Conservation (phyloP, 2,888 invertebrate species). For the Alviniconcha strummeri region DNA sequence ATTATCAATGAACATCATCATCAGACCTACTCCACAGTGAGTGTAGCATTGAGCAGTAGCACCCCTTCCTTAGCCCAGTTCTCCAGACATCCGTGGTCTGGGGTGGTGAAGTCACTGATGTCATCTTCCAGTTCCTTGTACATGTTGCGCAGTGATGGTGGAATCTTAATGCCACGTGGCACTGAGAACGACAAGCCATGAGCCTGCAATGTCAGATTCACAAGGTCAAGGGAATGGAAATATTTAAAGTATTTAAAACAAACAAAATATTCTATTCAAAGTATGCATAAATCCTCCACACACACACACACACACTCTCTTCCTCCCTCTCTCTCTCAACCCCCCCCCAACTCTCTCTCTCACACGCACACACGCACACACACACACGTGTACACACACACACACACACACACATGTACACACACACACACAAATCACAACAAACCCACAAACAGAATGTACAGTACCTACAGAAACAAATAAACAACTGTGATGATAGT, state of each 20-base stretch:
- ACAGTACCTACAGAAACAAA: too few species aligned
- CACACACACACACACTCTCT: too few species aligned
- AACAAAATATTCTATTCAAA: neutral
- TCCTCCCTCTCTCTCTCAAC: too few species aligned
- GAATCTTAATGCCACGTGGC: constrained; percentile 53
- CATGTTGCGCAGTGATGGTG: constrained; percentile 69
- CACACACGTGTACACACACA: too few species aligned
- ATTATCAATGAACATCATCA: too few species aligned
- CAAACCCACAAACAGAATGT: too few species aligned
- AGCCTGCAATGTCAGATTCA: constrained; percentile 52
- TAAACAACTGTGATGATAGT: too few species aligned
- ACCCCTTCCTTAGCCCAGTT: constrained; percentile 68
- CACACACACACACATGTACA: too few species aligned
- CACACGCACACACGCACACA: too few species aligned
- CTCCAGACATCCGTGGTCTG: constrained; percentile 63
- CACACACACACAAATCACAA: too few species aligned
- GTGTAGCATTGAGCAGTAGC: constrained; percentile 66
- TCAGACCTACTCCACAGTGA: constrained; percentile 66
- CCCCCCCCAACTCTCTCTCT: too few species aligned
- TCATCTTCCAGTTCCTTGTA: constrained; percentile 76
- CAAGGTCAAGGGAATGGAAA: neutral
- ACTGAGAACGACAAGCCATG: constrained; percentile 70
- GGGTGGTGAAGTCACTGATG: constrained; percentile 67
- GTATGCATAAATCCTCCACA: too few species aligned
- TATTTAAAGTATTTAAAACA: neutral